These are phyloP conservation scores for Cynocephalus volans DNA, from an alignment of 2,113 vertebrate species.

Conservation along the genomic window DNA sequence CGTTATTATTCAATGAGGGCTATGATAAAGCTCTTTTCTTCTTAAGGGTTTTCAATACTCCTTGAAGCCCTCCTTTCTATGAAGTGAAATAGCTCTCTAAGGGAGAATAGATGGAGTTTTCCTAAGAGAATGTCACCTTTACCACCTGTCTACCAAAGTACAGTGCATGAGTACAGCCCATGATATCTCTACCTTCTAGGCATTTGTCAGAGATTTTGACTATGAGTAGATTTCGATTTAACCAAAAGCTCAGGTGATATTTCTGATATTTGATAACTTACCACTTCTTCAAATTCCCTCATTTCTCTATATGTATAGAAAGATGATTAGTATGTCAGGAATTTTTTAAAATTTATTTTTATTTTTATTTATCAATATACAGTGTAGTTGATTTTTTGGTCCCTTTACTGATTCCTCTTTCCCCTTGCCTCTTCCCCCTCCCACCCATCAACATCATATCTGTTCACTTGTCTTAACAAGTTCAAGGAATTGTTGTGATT, in stretches of 20 bases:
- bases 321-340: background rate
- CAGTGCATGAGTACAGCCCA: background rate
- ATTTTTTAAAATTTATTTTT: background rate
- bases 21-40: conserved; percentile 64
- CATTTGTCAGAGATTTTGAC: conserved; percentile 41
- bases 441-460: too few relatives aligned
- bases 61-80: conserved; percentile 13
- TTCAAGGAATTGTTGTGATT: too few relatives aligned
- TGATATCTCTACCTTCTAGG: background rate
- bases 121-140: conserved; percentile 39
- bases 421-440: too few relatives aligned
- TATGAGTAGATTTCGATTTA: conserved; percentile 32
- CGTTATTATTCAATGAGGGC: conserved; percentile 59
- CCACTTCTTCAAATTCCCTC: conserved; percentile 41
- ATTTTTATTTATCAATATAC: too few relatives aligned
- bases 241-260: background rate
- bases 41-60: conserved; percentile 39
- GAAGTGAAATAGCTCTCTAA: conserved; percentile 46
- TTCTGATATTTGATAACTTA: conserved; percentile 25
- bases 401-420: too few relatives aligned
- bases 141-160: background rate
- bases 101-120: conserved; percentile 10
- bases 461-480: too few relatives aligned
- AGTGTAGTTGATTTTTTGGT: too few relatives aligned
- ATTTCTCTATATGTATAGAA: background rate